phyloP scores from a whole-genome alignment of 2,888 invertebrate genomes.

The Agrochola lota region DNA sequence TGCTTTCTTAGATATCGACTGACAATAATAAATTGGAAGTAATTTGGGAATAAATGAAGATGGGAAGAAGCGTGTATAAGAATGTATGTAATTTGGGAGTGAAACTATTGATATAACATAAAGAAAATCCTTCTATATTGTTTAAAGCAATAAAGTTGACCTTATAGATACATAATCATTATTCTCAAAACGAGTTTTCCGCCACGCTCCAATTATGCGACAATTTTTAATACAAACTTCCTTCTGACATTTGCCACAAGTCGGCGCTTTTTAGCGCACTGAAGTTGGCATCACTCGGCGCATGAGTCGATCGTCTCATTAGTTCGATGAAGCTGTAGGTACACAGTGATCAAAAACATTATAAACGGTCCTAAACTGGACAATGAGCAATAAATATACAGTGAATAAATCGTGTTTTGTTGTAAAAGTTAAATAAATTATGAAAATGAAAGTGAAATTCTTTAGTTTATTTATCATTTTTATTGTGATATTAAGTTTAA shows the following conservation, averaged over 20 bases:
- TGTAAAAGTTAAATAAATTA: neutral
- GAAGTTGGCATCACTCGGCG: constrained; percentile 49
- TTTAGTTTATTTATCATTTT: constrained; percentile 53
- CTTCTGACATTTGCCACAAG: constrained; percentile 42
- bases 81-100: neutral
- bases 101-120: no score
- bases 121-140: neutral
- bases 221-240: constrained; percentile 20
- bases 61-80: neutral
- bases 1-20: neutral
- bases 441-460: constrained; percentile 59
- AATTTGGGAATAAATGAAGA: neutral
- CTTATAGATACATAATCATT: neutral
- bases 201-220: neutral
- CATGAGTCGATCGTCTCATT: constrained; percentile 54
- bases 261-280: constrained; percentile 46
- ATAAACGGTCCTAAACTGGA: constrained; percentile 39
- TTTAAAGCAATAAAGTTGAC: neutral
- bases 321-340: constrained; percentile 47
- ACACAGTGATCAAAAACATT: constrained; percentile 43
- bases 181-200: constrained; percentile 46
- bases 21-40: neutral
- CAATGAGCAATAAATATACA: constrained; percentile 42
- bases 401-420: constrained; percentile 17
- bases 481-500: constrained; percentile 57